Evolutionary conservation across 1,140 invertebrate genomes (phyloP).

Genomic region (Tetramorium alpestre): DNA sequence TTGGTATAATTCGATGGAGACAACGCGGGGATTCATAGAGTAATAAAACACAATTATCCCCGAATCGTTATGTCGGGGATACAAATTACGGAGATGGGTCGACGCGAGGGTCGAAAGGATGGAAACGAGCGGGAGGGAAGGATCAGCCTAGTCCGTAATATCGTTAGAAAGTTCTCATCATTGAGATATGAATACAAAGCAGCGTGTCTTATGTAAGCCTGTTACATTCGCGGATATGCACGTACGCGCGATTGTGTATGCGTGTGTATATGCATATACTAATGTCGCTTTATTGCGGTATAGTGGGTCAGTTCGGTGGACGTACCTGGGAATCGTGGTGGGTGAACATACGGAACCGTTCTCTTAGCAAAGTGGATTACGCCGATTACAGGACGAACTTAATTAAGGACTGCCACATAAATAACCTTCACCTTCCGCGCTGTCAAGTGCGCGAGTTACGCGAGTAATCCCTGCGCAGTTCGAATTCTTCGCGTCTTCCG

Average conservation of each 20-base stretch:
- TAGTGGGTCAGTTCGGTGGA: constrained; percentile 53
- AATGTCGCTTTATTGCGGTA: constrained; percentile 11
- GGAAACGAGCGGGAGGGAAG: constrained; percentile 23
- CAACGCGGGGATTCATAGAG: constrained; percentile 38
- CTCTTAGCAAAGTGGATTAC: constrained; percentile 71
- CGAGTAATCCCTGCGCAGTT: constrained; percentile 54
- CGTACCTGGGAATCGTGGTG: constrained; percentile 11
- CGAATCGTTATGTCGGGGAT: constrained; percentile 10
- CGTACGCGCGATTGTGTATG: not conserved
- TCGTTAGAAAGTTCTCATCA: constrained; percentile 62
- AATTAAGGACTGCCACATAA: constrained; percentile 69
- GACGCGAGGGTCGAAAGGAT: not conserved
- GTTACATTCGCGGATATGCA: not conserved
- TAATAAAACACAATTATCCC: constrained; percentile 62
- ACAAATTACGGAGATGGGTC: not conserved
- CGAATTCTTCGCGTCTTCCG: constrained; percentile 54
- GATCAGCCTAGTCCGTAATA: constrained; percentile 68
- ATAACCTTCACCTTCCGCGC: constrained; percentile 64
- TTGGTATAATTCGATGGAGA: constrained; percentile 36
- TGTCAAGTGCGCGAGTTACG: constrained; percentile 63
- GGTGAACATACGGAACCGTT: constrained; percentile 42
- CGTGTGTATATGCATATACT: not conserved
- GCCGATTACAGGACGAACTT: constrained; percentile 65
- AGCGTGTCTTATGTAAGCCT: not conserved
- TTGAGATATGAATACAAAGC: constrained; percentile 69